Evolutionary conservation across 2,113 vertebrate species (phyloP), one percentile per base, ranked within the genome.

Genomic region (Oriolus oriolus): DNA sequence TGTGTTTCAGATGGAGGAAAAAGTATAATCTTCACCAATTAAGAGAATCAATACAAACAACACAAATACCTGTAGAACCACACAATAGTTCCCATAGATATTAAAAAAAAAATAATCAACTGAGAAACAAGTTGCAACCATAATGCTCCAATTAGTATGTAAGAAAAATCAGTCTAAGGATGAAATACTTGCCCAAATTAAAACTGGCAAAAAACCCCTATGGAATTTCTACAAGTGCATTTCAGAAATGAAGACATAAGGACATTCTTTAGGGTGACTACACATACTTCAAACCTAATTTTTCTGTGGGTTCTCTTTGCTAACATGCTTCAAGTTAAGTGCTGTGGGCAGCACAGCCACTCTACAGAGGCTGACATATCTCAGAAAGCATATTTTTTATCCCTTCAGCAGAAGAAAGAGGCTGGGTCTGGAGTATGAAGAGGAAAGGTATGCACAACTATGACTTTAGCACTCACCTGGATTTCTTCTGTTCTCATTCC

Each of bases 401-500:
- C 28, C 42, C 19, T 11, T 74, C 16, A 84, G 60, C 42, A 56
- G 35, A 63, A 16, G 17, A 3, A 18, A 59, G 63, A 78, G 16
- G 17, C 35, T 78, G 85, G 18, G 42, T 54, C 31, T 73, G 53
- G 30, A 8, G 12, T 35, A 75, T 8, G 18, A 90, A 56, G 26
- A 74, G 65, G 30, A 70, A 70, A 77, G 3, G 12, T 42, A 45
- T 3, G 35, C 16, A 53, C 23, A 75, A 33, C 20, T 50, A 23
- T 17, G 33, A 86, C 63, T 70, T 45, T 3, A 50, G 63, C 39
- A 89, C 97, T 86, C 95, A 99, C 99, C 93, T 98, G 99, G 61
- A 98, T 97, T 95, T 99, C 99, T 94, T 99, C 99, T 10, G 99
- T 98, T 96, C 98, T 98, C 99, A 99, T 99, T 73, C 99, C 99